Percentiles rank a stretch among this genome's conserved stretches.
Conservation (phyloP, 2,888 invertebrate genomes). For the Pachliopta kotzebuea region DNA sequence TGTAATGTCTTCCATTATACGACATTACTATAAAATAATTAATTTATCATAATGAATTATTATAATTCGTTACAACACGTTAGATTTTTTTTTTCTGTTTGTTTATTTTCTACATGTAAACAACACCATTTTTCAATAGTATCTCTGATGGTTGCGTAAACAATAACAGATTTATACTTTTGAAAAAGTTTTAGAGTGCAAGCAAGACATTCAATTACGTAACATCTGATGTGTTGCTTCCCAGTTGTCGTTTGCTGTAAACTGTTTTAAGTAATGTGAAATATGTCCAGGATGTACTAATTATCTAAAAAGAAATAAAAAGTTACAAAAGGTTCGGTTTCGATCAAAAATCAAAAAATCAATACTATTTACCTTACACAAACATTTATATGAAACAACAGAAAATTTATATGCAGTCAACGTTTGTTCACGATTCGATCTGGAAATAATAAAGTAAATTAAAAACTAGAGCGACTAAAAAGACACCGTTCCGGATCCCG, state of each 20-base stretch:
- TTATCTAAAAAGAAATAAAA: constrained; percentile 54
- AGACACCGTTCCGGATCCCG: too few species aligned
- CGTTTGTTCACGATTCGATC: constrained; percentile 51
- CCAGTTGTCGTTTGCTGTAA: constrained; percentile 38
- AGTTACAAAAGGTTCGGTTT: not conserved
- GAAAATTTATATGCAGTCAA: constrained; percentile 69
- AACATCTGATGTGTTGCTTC: not conserved
- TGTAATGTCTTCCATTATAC: too few species aligned
- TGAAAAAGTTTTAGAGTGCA: too few species aligned
- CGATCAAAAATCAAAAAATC: not conserved
- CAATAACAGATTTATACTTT: not conserved
- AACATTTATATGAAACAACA: constrained; percentile 59
- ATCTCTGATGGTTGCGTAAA: not conserved
- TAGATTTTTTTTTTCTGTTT: too few species aligned
- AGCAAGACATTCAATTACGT: not conserved
- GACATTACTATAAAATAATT: too few species aligned
- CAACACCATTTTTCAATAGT: not conserved
- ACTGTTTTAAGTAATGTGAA: constrained; percentile 65
- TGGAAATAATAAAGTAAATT: constrained; percentile 37
- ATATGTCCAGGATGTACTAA: constrained; percentile 71
- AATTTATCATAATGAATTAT: too few species aligned
- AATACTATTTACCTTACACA: constrained; percentile 51
- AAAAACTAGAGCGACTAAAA: not conserved
- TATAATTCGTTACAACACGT: too few species aligned
- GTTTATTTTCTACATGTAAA: too few species aligned